Evolutionary conservation across 2,888 invertebrate species (phyloP), one percentile per base, ranked within the genome.

Genomic region (Anaspis maculata): DNA sequence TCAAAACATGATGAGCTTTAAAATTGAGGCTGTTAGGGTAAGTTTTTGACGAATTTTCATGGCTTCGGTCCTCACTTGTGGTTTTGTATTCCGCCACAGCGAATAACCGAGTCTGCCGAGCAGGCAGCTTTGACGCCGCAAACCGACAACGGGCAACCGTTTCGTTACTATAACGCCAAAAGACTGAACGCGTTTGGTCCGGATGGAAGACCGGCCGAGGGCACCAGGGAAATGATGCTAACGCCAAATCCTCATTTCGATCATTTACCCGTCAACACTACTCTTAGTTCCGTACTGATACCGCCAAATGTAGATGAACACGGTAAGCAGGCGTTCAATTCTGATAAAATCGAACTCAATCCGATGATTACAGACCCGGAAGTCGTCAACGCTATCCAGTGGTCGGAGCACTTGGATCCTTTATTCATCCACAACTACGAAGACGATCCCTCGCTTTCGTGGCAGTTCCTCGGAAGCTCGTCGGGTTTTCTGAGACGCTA

Each of bases 391-490:
- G 88, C 91, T 32, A 87, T 97, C 47, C 83, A 86, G 54, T 98
- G 97, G 97, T 94, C 95, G 32, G 83, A 88, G 49, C 84, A 86
- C 57, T 71, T 98, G 59, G 91, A 96, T 64, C 80, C 83, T 12
- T 71, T 86, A 42, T 96, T 95, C 67, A 79, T 79, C 49, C 84
- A 84, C 60, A 96, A 96, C 71, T 86, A 87, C 61, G 83, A 88
- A 59, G 79, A 79, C 45, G 91, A 95, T 67, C 87, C 91, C 1
- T 83, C 87, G 1, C 72, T 95, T 24, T 88, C 90, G n/a, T 98
- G 96, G 92, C 98, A 98, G 69, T 95, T 94, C 69, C 98, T 92
- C 68, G 95, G 97, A 30, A 92, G 94, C 32, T 84, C 92, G n/a
- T 74, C 82, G 2, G 98, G 98, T 29, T 96, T 96, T 66, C 78